These are phyloP conservation scores for Kryptolebias marmoratus DNA, from an alignment of 2,113 vertebrate genomes.

Conservation along the genomic window DNA sequence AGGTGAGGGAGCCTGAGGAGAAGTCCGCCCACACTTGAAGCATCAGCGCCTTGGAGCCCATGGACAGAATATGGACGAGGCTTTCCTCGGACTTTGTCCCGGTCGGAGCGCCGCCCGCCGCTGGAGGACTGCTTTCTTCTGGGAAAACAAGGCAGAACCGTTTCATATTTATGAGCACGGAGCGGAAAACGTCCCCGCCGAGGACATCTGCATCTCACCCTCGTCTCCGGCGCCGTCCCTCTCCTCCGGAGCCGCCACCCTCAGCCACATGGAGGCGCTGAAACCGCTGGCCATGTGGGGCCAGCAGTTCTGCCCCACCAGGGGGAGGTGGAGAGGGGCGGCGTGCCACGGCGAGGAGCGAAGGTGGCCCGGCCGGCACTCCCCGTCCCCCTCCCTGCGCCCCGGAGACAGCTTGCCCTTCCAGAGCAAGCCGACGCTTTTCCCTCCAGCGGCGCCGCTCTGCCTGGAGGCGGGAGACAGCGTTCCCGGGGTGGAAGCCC, in stretches of 20 bases:
- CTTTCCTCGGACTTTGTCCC: conserved; percentile 84
- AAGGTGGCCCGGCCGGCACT: conserved; percentile 73
- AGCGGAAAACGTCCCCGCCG: neutral
- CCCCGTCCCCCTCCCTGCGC: conserved; percentile 79
- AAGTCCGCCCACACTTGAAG: conserved; percentile 95
- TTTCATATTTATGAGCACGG: neutral
- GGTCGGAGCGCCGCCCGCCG: conserved; percentile 66
- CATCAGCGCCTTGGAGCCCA: conserved; percentile 97
- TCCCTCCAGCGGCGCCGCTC: conserved; percentile 60
- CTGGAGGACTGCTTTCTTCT: conserved; percentile 78
- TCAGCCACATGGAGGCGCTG: conserved; percentile 92
- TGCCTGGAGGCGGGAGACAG: conserved; percentile 76
- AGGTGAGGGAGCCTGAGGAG: conserved; percentile 85
- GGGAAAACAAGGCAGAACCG: conserved; percentile 54
- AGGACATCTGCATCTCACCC: conserved; percentile 67
- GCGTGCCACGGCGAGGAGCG: conserved; percentile 91
- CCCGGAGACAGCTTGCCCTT: conserved; percentile 80
- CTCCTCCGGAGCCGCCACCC: conserved; percentile 68
- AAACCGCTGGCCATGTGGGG: conserved; percentile 96
- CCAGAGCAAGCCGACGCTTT: conserved; percentile 72
- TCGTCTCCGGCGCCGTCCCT: conserved; percentile 69
- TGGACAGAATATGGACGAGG: conserved; percentile 89
- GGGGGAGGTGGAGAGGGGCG: conserved; percentile 90
- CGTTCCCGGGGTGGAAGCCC: conserved; percentile 56
- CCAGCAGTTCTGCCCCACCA: conserved; percentile 97